Evolutionary conservation across 2,888 invertebrate species (phyloP).

Genomic region (Sarcophaga carnaria): DNA sequence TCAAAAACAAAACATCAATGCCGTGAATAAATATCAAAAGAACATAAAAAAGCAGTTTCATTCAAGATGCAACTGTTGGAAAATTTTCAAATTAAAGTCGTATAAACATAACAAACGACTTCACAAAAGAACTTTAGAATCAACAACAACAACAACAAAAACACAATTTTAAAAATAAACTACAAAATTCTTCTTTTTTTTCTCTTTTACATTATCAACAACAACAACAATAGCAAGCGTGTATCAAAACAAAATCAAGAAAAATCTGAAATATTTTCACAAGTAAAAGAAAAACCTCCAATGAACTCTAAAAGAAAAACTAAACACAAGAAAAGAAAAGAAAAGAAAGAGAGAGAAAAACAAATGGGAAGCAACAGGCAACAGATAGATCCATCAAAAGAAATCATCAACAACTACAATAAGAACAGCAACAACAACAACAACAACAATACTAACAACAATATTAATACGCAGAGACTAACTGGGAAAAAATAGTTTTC

Average conservation of each 20-base stretch:
- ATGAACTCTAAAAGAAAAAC: conserved; percentile 40
- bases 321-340: conserved; percentile 27
- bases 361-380: background rate
- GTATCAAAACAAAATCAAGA: conserved; percentile 53
- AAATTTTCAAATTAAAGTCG: conserved; percentile 3
- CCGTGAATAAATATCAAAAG: background rate
- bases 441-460: conserved; percentile 16
- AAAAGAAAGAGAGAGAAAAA: background rate
- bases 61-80: background rate
- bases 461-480: no score
- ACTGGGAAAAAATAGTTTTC: background rate
- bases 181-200: conserved; percentile 9
- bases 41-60: background rate
- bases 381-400: conserved; percentile 66
- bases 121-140: conserved; percentile 30
- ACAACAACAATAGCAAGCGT: no score
- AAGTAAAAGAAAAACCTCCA: conserved; percentile 21
- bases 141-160: conserved; percentile 5
- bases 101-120: conserved; percentile 38
- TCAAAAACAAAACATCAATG: background rate
- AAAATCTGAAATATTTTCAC: conserved; percentile 56
- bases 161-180: conserved; percentile 1
- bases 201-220: background rate
- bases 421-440: conserved; percentile 7
- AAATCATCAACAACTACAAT: conserved; percentile 60